Evolutionary conservation across 2,888 invertebrate species (phyloP).

Genomic region (Pollenia griseotomentosa): DNA sequence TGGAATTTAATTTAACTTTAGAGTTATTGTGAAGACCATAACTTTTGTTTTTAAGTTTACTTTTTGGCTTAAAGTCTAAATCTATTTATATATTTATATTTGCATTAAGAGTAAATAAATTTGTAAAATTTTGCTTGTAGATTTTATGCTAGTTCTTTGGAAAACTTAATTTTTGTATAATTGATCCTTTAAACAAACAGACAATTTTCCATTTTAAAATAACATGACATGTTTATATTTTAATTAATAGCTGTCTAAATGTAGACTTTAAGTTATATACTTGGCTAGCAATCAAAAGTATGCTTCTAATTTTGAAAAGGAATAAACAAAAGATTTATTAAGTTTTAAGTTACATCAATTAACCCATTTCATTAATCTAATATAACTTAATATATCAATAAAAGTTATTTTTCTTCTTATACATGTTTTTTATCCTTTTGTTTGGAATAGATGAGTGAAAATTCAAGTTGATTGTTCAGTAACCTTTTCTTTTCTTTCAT

Average conservation of each 20-base stretch:
- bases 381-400: conserved; percentile 32
- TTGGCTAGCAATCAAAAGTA: conserved; percentile 9
- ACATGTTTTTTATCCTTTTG: neutral
- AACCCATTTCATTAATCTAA: conserved; percentile 19
- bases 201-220: neutral
- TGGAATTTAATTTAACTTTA: too few relatives aligned
- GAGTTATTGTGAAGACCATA: too few relatives aligned
- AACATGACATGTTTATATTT: conserved; percentile 15
- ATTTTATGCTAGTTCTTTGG: neutral
- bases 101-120: neutral
- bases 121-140: neutral
- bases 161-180: conserved; percentile 20
- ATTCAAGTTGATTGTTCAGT: conserved; percentile 14
- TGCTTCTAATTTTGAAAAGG: neutral
- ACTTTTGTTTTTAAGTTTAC: neutral
- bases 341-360: neutral
- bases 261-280: neutral
- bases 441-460: neutral
- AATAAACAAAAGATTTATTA: neutral
- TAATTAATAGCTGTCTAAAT: conserved; percentile 18
- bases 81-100: neutral
- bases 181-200: neutral
- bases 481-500: conserved; percentile 8
- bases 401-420: neutral
- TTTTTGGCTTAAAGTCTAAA: neutral